Evolutionary conservation across 2,888 invertebrate species (phyloP).

Genomic region (Lacanobia wlatinum): DNA sequence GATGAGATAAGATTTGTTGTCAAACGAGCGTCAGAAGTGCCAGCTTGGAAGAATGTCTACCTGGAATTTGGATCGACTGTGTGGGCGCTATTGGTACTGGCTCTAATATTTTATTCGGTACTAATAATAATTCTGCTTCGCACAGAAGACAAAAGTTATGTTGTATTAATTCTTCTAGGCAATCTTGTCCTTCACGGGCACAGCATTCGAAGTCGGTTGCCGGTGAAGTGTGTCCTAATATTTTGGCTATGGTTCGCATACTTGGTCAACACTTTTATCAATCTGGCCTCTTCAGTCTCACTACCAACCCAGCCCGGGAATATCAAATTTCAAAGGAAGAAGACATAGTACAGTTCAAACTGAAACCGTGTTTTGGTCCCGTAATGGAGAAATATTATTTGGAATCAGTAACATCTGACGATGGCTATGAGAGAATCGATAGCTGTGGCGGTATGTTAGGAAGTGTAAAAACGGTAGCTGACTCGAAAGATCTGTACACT

Average conservation of each 20-base stretch:
- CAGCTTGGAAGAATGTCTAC: slow-evolving; percentile 65
- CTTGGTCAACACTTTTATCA: slow-evolving; percentile 68
- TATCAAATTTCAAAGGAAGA: slow-evolving; percentile 62
- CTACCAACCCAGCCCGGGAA: slow-evolving; percentile 62
- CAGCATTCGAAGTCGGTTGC: slow-evolving; percentile 38
- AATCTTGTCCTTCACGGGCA: slow-evolving; percentile 48
- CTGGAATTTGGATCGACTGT: slow-evolving; percentile 58
- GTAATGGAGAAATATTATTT: slow-evolving; percentile 56
- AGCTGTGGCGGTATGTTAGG: slow-evolving; percentile 57
- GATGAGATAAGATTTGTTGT: slow-evolving; percentile 60
- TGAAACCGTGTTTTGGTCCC: slow-evolving; percentile 56
- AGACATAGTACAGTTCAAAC: slow-evolving; percentile 37
- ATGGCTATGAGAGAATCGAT: slow-evolving; percentile 21
- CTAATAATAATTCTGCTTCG: neutral
- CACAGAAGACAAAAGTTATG: slow-evolving; percentile 48
- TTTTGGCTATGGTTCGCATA: slow-evolving; percentile 77
- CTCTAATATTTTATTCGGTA: slow-evolving; percentile 31
- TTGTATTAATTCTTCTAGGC: slow-evolving; percentile 43
- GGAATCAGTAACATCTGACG: slow-evolving; percentile 48
- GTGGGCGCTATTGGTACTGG: slow-evolving; percentile 55
- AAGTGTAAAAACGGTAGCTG: slow-evolving; percentile 72
- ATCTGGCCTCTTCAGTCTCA: slow-evolving; percentile 67
- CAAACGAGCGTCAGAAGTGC: slow-evolving; percentile 37
- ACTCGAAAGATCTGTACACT: slow-evolving; percentile 69
- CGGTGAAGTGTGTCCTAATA: slow-evolving; percentile 64